Percentiles rank a stretch among this genome's conserved stretches.
Conservation (phyloP, 2,888 invertebrate species). For the Agrochola lychnidis region DNA sequence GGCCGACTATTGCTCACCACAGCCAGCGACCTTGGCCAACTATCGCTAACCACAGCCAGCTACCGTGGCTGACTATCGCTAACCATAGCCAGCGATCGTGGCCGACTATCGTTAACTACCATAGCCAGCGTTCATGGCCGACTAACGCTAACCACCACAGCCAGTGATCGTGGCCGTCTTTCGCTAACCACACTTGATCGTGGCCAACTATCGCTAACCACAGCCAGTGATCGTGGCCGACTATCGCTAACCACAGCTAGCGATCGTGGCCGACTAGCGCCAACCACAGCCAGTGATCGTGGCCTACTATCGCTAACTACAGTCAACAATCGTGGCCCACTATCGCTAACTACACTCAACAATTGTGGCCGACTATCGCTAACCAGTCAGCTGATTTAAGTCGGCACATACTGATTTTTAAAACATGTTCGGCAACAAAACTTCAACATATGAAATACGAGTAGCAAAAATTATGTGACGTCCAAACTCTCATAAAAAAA, state of each 20-base stretch:
- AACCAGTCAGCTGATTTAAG: not conserved
- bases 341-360: not conserved
- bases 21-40: not conserved
- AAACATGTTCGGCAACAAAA: not conserved
- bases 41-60: not conserved
- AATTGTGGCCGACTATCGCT: not conserved
- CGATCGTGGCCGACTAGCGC: not conserved
- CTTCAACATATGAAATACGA: too few species aligned
- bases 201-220: not conserved
- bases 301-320: not conserved
- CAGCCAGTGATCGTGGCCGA: not conserved
- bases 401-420: not conserved
- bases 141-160: not conserved
- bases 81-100: not conserved
- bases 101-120: not conserved
- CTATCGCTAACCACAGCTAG: not conserved
- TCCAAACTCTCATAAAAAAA: not conserved
- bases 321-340: not conserved
- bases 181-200: not conserved
- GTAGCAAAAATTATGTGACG: not conserved
- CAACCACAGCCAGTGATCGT: not conserved
- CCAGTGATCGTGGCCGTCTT: not conserved
- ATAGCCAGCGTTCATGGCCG: not conserved
- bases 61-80: not conserved
- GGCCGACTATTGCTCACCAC: not conserved